Percentiles rank a stretch among this genome's conserved stretches.
These are phyloP conservation scores for Lepus oiostolus DNA, from an alignment of 2,797 vertebrate genomes.

Conservation along the genomic window DNA sequence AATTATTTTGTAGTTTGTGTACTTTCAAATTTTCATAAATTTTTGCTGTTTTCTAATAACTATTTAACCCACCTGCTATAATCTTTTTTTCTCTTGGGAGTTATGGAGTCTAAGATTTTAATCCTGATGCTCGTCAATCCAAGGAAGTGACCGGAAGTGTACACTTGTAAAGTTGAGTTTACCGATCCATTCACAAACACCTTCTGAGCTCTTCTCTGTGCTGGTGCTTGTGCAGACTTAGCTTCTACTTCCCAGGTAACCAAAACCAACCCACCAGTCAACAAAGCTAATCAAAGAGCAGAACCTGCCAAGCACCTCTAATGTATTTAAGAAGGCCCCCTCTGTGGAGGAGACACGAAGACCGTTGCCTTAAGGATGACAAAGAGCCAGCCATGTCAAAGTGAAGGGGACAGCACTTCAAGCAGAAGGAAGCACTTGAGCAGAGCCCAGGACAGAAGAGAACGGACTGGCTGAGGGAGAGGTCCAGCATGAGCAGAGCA, in stretches of 20 bases:
- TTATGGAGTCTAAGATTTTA: not conserved
- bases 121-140: not conserved
- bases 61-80: not conserved
- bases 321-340: not conserved
- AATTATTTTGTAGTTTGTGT: not conserved
- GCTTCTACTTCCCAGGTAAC: not conserved
- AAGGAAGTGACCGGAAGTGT: not conserved
- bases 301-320: not conserved
- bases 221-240: not conserved
- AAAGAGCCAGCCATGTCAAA: not conserved
- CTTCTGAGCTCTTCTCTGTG: not conserved
- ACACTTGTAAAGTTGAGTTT: not conserved
- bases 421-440: not conserved
- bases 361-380: not conserved
- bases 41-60: constrained; percentile 8
- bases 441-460: not conserved
- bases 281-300: not conserved
- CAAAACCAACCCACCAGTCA: not conserved
- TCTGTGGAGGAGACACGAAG: not conserved
- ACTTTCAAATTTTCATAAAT: not conserved
- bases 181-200: not conserved
- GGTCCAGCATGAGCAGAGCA: not conserved
- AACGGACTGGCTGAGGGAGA: not conserved
- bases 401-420: not conserved
- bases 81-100: not conserved